Evolutionary conservation across 2,113 vertebrate genomes (phyloP), one percentile per base, ranked within the genome.

Genomic region (Trematomus loennbergii): DNA sequence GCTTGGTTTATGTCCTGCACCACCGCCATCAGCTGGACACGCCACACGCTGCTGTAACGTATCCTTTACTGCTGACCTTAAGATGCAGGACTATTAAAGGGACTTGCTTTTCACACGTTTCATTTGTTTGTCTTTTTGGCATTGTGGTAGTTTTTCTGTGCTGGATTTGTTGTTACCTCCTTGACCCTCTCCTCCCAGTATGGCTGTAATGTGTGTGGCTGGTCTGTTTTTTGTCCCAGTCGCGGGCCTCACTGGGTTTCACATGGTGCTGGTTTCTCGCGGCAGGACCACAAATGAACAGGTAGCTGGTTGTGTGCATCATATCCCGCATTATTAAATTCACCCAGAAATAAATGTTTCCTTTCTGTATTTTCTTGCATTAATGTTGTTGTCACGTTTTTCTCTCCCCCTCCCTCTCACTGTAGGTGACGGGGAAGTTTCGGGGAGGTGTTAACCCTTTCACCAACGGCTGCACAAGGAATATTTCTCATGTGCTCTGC

Each of bases 211-310:
- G 98, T 99, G 98, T 62, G 97, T 99, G 76, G 96, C 97, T 7
- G 97, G 98, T 72, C 90, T 99, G 59, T 99, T 99, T 91, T 99
- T 99, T 88, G 95, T 99, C 75, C 98, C 98, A 8, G 98, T 99
- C 0, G 97, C 97, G 55, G 97, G 97, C 75, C 95, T 99, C 69
- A 99, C 97, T 0, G 98, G 98, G 60, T 99, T 99, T 91, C 98
- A 99, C 0, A 95, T 99, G 83, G 98, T 99, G 81, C 94, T 99
- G 18, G 98, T 99, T 90, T 96, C 97, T 13, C 95, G 98, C 43
- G 98, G 98, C 22, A 95, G 98, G 45, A 99, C 98, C 63, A 99
- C 98, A 69, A 99, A 99, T 0, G 98, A 99, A 75, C 98, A 99
- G 97, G 98, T 99, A 82, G 36, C 57, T 40, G 11, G 1, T 5